Base-by-base conservation (phyloP, 2,797 vertebrate species). In the Psittacula derbiana region DNA sequence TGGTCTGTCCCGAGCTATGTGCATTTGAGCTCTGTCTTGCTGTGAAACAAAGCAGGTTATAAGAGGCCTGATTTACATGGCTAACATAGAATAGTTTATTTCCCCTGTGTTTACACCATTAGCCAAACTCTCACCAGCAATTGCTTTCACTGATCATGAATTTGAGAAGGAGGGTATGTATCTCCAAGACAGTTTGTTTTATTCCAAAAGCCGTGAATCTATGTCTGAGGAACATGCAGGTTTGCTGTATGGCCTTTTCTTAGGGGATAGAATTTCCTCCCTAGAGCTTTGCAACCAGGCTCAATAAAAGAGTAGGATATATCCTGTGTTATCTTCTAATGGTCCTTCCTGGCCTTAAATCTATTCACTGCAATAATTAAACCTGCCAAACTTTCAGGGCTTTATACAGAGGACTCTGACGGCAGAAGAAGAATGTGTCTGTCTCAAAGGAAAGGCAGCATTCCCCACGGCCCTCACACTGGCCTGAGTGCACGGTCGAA, bases 1-100 rank as follows among this genome's bases (percentile, higher is more conserved):
- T 14, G 11, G 18, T 36, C 55, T 58, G 31, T 25, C 57, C 41
- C 13, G 21, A 87, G 25, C 31, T 28, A 55, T 0, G 0, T 0
- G 8, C 16, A 10, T 52, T 27, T 14, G 24, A 80, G 65, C 16
- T 86, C 64, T 65, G 19, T 25, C 41, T 52, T 40, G 30, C 69
- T 76, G 16, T 28, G 28, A 69, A 80, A 73, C 21, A 47, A 61
- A 86, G 66, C 33, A 33, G 21, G 11, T 52, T 67, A 82, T 49
- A 62, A 44, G 27, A 79, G 6, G 13, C 24, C 5, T 81, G 44
- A 41, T 49, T 66, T 58, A 80, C 11, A 41, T 14, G 55, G 64
- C 38, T 80, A 6, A 40, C n/a, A 25, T 38, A 76, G 10, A 76
- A 80, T 18, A 19, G 2, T 0, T 7, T n/a, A 19, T 58, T 61